Percentiles rank a stretch among this genome's conserved stretches.
phyloP scores from a whole-genome alignment of 2,797 vertebrate genomes.

The Dendrocincla fuliginosa region DNA sequence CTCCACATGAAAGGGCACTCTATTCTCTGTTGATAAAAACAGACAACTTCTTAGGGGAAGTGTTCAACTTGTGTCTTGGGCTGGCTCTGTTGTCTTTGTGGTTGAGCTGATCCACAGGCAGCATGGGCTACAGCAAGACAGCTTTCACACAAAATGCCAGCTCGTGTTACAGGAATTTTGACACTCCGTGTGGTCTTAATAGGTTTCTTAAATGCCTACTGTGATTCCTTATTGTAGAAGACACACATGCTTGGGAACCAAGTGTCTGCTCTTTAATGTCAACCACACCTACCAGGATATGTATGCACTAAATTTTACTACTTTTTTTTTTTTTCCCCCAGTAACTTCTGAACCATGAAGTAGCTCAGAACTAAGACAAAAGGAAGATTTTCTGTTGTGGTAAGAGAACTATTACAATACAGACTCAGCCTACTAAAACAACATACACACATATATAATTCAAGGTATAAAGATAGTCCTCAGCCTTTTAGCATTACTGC shows the following conservation, averaged over 20 bases:
- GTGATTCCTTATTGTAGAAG: not conserved
- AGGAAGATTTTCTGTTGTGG: not conserved
- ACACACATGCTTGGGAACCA: constrained; percentile 27
- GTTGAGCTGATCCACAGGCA: constrained; percentile 62
- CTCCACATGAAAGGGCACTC: constrained; percentile 51
- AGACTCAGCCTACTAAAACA: not conserved
- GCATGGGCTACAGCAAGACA: not conserved
- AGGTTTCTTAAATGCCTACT: constrained; percentile 48
- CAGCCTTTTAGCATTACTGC: not conserved
- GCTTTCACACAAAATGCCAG: constrained; percentile 51
- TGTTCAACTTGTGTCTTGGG: constrained; percentile 63
- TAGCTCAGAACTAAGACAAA: not conserved
- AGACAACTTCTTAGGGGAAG: constrained; percentile 57
- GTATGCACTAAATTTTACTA: not conserved
- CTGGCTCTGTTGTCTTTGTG: constrained; percentile 59
- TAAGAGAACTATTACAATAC: not conserved
- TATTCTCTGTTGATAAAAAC: constrained; percentile 46
- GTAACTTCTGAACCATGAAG: not conserved
- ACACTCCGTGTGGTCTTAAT: constrained; percentile 52
- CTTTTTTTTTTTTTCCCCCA: no score
- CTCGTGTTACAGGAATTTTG: constrained; percentile 32
- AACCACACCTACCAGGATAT: not conserved
- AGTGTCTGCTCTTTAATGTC: not conserved
- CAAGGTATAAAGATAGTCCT: not conserved
- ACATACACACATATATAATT: not conserved